phyloP scores from a whole-genome alignment of 2,113 vertebrate genomes.

The Clarias magur region DNA sequence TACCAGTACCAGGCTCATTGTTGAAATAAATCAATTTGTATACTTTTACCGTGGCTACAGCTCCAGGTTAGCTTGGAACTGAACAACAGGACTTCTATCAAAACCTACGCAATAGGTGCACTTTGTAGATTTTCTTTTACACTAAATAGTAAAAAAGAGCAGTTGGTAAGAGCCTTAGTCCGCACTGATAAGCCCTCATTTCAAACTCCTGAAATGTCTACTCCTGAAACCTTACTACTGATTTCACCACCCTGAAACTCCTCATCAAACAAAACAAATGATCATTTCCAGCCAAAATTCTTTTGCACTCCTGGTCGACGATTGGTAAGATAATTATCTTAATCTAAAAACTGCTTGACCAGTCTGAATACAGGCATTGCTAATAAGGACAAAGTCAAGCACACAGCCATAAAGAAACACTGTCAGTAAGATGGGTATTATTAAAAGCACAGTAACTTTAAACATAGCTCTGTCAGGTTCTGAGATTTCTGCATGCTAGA shows the following conservation, averaged over 20 bases:
- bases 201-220: too few species aligned
- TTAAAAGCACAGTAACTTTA: background rate
- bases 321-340: too few species aligned
- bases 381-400: background rate
- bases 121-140: background rate
- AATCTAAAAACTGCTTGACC: too few species aligned
- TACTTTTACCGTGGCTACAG: background rate
- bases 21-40: background rate
- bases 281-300: too few species aligned
- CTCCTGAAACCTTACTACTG: too few species aligned
- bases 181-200: too few species aligned
- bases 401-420: background rate
- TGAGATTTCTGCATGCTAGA: too few species aligned
- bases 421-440: too few species aligned
- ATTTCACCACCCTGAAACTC: too few species aligned
- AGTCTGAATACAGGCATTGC: background rate
- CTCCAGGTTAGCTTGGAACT: background rate
- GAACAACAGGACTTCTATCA: background rate
- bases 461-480: background rate
- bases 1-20: conserved; percentile 8
- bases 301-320: too few species aligned
- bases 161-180: too few species aligned
- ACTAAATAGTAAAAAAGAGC: background rate
- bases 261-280: too few species aligned
- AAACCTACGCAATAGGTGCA: background rate